These are phyloP conservation scores for Catamblyrhynchus diadema DNA, from an alignment of 2,797 vertebrate genomes.

Conservation along the genomic window DNA sequence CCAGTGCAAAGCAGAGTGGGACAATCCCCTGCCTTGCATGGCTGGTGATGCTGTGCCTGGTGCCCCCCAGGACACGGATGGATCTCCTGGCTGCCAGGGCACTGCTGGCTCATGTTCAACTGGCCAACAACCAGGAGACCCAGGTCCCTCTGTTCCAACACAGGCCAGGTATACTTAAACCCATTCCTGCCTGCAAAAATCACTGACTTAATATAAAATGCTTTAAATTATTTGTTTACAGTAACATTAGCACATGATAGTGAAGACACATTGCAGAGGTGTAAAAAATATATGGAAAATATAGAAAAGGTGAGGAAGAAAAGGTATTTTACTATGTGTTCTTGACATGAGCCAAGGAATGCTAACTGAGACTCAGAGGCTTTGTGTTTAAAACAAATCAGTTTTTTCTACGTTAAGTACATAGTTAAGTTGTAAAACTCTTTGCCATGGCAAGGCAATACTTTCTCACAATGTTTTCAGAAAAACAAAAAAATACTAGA, in stretches of 20 bases:
- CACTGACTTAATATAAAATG: not conserved
- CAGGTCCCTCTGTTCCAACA: not conserved
- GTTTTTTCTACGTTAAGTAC: not conserved
- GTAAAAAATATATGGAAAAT: not conserved
- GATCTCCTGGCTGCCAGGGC: not conserved
- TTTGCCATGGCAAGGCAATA: not conserved
- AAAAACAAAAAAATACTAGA: not conserved
- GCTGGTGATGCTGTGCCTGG: rapidly evolving
- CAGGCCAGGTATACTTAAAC: not conserved
- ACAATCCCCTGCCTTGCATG: rapidly evolving
- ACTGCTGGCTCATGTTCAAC: not conserved
- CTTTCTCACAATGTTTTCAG: not conserved
- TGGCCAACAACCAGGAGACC: not conserved
- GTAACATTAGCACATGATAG: not conserved
- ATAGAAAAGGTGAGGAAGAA: not conserved
- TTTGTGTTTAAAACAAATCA: not conserved
- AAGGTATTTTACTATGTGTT: not conserved
- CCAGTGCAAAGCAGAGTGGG: not conserved
- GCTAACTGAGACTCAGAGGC: not conserved
- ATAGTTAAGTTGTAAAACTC: not conserved
- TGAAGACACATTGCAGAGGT: not conserved
- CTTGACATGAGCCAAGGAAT: not conserved
- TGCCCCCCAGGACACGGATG: not conserved
- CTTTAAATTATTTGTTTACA: not conserved
- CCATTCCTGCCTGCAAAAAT: not conserved